phyloP scores from a whole-genome alignment of 2,797 vertebrate genomes.

The Harpagifer antarcticus region DNA sequence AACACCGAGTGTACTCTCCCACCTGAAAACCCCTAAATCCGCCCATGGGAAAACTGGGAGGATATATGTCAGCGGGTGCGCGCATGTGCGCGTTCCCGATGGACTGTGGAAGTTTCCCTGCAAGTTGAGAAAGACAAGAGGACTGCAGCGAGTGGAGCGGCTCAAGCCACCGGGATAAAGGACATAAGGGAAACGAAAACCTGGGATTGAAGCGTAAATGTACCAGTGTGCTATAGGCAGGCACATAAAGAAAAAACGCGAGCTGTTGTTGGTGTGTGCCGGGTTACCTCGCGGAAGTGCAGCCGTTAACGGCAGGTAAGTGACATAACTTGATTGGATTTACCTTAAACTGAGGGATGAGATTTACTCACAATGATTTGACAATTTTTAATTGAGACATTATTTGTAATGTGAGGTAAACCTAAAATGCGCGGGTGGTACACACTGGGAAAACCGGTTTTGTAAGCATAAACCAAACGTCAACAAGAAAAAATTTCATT shows the following conservation, averaged over 20 bases:
- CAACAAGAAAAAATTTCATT: slow-evolving; percentile 4
- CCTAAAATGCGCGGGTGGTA: not conserved
- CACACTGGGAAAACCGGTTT: not conserved
- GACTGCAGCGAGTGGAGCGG: slow-evolving; percentile 38
- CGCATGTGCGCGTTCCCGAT: slow-evolving; percentile 69
- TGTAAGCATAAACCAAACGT: not conserved
- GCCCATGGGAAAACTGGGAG: slow-evolving; percentile 79
- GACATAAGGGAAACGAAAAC: not conserved
- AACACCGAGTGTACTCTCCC: slow-evolving; percentile 17
- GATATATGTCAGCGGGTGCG: slow-evolving; percentile 57
- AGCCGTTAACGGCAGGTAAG: slow-evolving; percentile 55
- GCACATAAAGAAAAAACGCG: not conserved
- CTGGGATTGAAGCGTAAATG: not conserved
- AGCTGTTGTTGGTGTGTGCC: not conserved
- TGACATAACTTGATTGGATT: slow-evolving; percentile 13
- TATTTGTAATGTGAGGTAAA: not conserved
- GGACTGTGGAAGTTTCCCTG: slow-evolving; percentile 72
- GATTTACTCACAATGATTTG: not conserved
- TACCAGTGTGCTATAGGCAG: not conserved
- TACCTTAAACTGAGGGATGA: slow-evolving; percentile 1
- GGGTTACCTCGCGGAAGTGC: slow-evolving; percentile 13
- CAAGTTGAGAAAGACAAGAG: slow-evolving; percentile 57
- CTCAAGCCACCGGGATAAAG: slow-evolving; percentile 23
- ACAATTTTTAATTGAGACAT: not conserved
- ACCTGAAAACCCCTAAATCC: slow-evolving; percentile 58